Conservation (phyloP, 2,888 invertebrate species). For the Tetragonisca angustula region DNA sequence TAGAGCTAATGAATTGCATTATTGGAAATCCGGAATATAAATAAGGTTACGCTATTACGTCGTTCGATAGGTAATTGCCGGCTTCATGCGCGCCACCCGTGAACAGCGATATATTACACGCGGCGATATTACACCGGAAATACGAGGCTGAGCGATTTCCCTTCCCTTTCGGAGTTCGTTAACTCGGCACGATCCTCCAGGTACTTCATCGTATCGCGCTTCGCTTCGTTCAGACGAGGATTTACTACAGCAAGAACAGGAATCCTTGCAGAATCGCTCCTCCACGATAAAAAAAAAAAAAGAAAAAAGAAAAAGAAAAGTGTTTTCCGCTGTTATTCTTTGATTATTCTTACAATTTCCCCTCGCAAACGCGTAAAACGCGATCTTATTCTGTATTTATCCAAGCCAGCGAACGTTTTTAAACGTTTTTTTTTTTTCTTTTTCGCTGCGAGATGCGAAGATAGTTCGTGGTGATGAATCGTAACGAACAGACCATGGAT, state of each 20-base stretch:
- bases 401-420: background rate
- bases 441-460: background rate
- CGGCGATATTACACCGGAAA: conserved; percentile 34
- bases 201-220: conserved; percentile 21
- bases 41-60: conserved; percentile 74
- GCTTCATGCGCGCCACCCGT: conserved; percentile 58
- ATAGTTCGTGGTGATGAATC: no score
- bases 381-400: background rate
- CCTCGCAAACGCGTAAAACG: background rate
- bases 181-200: conserved; percentile 22
- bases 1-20: conserved; percentile 76
- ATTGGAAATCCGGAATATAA: conserved; percentile 77
- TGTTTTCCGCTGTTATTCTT: background rate
- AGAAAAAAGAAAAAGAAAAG: no score
- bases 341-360: background rate
- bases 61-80: conserved; percentile 71
- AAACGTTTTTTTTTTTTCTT: background rate
- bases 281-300: background rate
- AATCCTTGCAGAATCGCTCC: background rate
- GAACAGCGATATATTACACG: conserved; percentile 51
- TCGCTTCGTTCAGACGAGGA: conserved; percentile 9
- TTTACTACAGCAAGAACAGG: background rate
- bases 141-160: conserved; percentile 37
- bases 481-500: background rate
- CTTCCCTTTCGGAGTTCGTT: conserved; percentile 45